Percentiles rank a stretch among this genome's conserved stretches.
phyloP scores from a whole-genome alignment of 2,113 vertebrate genomes.

The Corydoras sp. region DNA sequence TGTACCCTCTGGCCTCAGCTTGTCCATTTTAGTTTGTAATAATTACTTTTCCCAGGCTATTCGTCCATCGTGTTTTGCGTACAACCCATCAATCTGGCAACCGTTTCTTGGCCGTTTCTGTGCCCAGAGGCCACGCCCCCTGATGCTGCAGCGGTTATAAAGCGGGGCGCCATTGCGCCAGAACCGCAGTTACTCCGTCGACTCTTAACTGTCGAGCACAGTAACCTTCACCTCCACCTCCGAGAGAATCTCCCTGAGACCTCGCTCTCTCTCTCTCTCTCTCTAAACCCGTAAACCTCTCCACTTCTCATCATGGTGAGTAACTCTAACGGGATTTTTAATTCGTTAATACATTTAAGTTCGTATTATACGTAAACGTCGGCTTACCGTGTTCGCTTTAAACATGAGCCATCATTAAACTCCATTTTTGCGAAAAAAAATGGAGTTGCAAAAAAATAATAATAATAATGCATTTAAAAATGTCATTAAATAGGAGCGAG shows the following conservation, averaged over 20 bases:
- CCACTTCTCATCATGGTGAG: conserved; percentile 43
- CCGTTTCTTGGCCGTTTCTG: background rate
- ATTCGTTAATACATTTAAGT: no score
- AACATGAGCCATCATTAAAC: no score
- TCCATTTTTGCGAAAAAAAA: no score
- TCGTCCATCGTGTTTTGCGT: no score
- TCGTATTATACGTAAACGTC: no score
- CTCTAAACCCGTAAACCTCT: background rate
- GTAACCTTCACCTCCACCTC: conserved; percentile 37
- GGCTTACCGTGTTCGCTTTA: no score
- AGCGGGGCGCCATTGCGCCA: conserved; percentile 1
- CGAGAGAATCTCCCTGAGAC: background rate
- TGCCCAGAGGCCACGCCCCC: background rate
- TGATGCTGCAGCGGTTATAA: conserved; percentile 34
- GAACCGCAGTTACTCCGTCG: conserved; percentile 49
- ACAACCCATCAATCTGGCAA: conserved; percentile 1
- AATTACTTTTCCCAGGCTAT: no score
- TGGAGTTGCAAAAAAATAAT: no score
- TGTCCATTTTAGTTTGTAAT: no score
- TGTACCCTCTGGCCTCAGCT: no score
- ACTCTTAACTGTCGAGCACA: conserved; percentile 49
- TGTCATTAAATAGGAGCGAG: no score
- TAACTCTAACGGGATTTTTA: background rate
- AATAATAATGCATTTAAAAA: no score
- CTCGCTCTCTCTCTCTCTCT: background rate